Percentiles rank a stretch among this genome's conserved stretches.
Evolutionary conservation across 92 coral and sea anemone genomes (phyloP).

Genomic region (Porites lobata): DNA sequence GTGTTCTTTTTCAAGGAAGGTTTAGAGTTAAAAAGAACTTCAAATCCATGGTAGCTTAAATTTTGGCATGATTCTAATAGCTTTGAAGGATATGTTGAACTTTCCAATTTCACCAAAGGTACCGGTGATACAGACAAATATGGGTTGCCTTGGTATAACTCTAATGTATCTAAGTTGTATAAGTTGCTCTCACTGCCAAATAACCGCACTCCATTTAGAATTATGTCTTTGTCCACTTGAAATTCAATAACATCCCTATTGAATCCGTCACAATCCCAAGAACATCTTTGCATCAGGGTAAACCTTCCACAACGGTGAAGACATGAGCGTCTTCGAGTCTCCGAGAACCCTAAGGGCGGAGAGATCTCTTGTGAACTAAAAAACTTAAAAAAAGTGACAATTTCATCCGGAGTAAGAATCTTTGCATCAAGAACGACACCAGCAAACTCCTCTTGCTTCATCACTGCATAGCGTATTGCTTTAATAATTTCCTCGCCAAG

Average conservation of each 20-base stretch:
- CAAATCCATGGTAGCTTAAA: neutral
- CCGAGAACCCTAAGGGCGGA: neutral
- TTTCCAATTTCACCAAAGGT: neutral
- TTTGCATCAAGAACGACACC: neutral
- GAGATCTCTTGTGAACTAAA: neutral
- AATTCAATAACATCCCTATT: neutral
- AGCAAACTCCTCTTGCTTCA: neutral
- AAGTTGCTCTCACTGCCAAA: neutral
- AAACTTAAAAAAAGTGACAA: neutral
- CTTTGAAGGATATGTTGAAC: neutral
- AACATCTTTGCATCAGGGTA: neutral
- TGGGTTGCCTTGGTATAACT: too few relatives aligned
- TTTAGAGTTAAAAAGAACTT: neutral
- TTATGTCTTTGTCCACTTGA: neutral
- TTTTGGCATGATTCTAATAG: neutral
- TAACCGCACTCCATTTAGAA: neutral
- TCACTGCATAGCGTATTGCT: constrained; percentile 19
- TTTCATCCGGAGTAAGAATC: neutral
- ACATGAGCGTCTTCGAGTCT: neutral
- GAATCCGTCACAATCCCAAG: neutral
- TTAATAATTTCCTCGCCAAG: neutral
- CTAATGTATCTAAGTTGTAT: neutral
- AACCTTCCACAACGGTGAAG: neutral
- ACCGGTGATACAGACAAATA: too few relatives aligned
- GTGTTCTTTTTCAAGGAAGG: neutral